These are phyloP conservation scores for Myocastor coypus DNA, from an alignment of 2,113 vertebrate species.

Conservation along the genomic window DNA sequence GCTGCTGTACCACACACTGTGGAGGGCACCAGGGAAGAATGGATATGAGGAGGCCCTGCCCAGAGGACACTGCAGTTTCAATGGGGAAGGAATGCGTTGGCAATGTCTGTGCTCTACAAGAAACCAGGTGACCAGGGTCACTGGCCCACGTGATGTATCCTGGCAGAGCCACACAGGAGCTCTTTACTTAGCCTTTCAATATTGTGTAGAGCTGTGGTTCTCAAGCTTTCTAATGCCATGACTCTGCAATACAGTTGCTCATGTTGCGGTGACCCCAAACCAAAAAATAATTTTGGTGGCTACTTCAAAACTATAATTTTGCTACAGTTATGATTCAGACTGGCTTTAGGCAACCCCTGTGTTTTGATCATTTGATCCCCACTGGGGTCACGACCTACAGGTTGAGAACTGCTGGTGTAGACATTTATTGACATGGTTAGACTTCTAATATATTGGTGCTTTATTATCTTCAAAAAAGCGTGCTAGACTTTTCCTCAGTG, in stretches of 20 bases:
- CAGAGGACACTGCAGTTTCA: not conserved
- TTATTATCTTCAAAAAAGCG: not conserved
- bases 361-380: too few relatives aligned
- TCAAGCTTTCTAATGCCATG: too few relatives aligned
- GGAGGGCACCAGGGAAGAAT: not conserved
- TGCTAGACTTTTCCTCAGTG: not conserved
- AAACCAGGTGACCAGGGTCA: not conserved
- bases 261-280: too few relatives aligned
- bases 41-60: not conserved
- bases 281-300: too few relatives aligned
- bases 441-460: not conserved
- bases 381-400: too few relatives aligned
- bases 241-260: too few relatives aligned
- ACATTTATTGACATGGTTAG: not conserved
- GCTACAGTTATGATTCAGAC: too few relatives aligned
- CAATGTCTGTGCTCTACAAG: not conserved
- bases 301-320: too few relatives aligned
- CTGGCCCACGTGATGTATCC: fast-evolving
- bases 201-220: not conserved
- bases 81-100: too few relatives aligned
- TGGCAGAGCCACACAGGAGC: not conserved
- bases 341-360: too few relatives aligned
- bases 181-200: not conserved
- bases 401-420: too few relatives aligned
- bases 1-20: not conserved